Evolutionary conservation across 2,113 vertebrate species (phyloP).

Genomic region (Myocastor coypus): DNA sequence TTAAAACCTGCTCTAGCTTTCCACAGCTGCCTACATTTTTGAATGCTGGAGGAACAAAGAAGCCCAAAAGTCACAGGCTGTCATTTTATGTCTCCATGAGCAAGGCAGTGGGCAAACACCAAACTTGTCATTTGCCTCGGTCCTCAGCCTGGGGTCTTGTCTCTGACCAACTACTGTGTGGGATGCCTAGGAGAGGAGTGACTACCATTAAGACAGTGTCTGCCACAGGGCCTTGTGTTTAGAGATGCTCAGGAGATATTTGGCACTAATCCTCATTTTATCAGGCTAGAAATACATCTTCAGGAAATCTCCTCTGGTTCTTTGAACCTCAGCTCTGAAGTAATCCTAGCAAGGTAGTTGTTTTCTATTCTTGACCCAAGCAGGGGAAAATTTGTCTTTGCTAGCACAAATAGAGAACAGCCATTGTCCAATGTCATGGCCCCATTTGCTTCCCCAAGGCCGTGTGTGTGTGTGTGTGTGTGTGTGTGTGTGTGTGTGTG

Average conservation of each 20-base stretch:
- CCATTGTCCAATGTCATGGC: accelerated
- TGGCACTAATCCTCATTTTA: neutral
- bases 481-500: no score
- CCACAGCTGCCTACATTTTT: accelerated
- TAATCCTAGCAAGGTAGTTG: neutral
- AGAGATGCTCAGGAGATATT: neutral
- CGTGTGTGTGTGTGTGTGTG: no score
- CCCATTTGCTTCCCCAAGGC: neutral
- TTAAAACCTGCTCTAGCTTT: neutral
- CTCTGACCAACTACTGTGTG: neutral
- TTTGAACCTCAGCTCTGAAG: neutral
- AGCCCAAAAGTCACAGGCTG: neutral
- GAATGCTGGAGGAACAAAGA: neutral
- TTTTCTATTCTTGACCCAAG: neutral
- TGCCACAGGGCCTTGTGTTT: accelerated
- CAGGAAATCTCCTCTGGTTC: neutral
- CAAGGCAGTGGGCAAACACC: neutral
- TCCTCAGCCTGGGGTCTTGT: neutral
- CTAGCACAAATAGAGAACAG: no score
- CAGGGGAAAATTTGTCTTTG: neutral
- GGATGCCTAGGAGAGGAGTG: neutral
- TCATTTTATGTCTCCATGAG: neutral
- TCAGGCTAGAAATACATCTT: neutral
- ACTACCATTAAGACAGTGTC: no score
- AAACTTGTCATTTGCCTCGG: neutral